Evolutionary conservation across 2,113 vertebrate genomes (phyloP).

Genomic region (Tangachromis dhanisi): DNA sequence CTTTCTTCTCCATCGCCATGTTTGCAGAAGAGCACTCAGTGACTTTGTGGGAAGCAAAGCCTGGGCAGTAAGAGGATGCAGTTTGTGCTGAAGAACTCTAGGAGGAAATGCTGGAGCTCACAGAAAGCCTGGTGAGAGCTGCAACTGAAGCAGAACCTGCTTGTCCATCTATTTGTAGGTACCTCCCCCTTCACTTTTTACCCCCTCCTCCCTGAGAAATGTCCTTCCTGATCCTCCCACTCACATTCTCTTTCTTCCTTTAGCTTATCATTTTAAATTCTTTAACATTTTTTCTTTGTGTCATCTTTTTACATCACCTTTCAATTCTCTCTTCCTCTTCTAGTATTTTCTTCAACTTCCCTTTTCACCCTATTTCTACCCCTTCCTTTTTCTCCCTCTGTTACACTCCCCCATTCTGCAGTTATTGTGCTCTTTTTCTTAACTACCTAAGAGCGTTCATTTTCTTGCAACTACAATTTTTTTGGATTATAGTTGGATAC

Average conservation of each 20-base stretch:
- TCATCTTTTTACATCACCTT: not conserved
- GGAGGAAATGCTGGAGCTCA: not conserved
- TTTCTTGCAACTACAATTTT: not conserved
- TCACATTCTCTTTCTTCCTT: not conserved
- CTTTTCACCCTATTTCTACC: not conserved
- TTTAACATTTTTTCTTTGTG: not conserved
- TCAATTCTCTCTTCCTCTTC: not conserved
- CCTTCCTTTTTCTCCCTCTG: not conserved
- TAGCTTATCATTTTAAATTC: not conserved
- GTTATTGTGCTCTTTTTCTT: not conserved
- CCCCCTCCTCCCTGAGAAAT: not conserved
- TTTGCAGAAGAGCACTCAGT: not conserved
- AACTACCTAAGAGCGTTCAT: not conserved
- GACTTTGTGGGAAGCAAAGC: not conserved
- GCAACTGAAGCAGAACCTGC: not conserved
- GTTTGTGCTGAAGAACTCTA: not conserved
- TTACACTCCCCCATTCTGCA: not conserved
- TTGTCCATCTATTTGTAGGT: not conserved
- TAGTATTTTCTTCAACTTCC: not conserved
- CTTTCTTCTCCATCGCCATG: not conserved
- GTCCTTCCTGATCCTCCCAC: not conserved
- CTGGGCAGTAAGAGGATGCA: not conserved
- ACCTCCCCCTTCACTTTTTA: not conserved
- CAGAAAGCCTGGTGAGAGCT: not conserved
- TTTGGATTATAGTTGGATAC: not conserved